Base-by-base conservation (phyloP, 2,888 invertebrate genomes). In the Deladenus siricidicola region DNA sequence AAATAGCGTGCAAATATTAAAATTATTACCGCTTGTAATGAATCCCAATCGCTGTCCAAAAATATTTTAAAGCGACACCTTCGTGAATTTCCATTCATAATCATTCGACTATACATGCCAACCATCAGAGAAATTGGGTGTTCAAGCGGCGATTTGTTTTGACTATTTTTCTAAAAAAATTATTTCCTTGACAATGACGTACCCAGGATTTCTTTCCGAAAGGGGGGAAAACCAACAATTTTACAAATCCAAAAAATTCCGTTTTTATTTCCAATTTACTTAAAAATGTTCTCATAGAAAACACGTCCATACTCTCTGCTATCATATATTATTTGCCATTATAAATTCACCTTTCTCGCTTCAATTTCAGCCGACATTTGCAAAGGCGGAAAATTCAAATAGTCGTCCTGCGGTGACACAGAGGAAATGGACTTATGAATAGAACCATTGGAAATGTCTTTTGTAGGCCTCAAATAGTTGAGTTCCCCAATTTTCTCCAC, bases 11-110 rank as follows among this genome's bases (percentile, higher is more conserved):
- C 17, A 8, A 45, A 53, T 4, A 53, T 4, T 8, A 56, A 56
- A 56, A 56, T 21, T 23, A n/a, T 24, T 6, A 44, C 21, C 26
- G 52, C n/a, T 42, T 21, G 28, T 1, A 21, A 29, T 19, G 26
- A 26, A 29, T 67, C 58, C 67, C 67, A 67, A 51, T 67, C 67
- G 44, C 53, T 66, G 52, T 67, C 67, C 58, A 67, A 52, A 58
- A 67, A 67, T 10, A 67, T 56, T 49, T 67, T 67, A 55, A 70
- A 67, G 21, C 62, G 39, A 28, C n/a, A 61, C n/a, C 53, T 26
- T 26, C 43, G 29, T 23, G 50, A 58, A 10, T 47, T 30, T 26
- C 30, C 50, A 17, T 44, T 45, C 23, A 26, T 23, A n/a, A 62
- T 29, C 23, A 24, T 39, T 50, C 67, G 62, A 26, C 56, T 65